Conservation (phyloP, 2,888 invertebrate species). For the Oscheius myriophilus region DNA sequence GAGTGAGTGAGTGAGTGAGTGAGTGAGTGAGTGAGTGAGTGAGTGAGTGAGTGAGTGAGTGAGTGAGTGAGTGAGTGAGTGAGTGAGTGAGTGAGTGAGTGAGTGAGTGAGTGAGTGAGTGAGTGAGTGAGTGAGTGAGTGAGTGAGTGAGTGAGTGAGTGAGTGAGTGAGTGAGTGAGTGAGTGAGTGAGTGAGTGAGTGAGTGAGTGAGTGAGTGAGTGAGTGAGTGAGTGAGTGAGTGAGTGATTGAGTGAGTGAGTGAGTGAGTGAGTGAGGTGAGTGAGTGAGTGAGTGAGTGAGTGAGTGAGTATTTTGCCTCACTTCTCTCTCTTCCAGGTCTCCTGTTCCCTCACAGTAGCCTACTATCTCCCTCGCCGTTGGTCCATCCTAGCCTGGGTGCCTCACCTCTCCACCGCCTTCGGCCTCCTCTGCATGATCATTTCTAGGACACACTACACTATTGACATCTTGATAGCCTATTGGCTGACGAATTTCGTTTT, state of each 20-base stretch:
- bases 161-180: too few species aligned
- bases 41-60: too few species aligned
- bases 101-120: too few species aligned
- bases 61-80: too few species aligned
- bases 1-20: too few species aligned
- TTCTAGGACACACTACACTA: slow-evolving; percentile 61
- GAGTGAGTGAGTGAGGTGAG: not conserved
- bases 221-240: too few species aligned
- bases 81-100: too few species aligned
- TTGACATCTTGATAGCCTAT: slow-evolving; percentile 62
- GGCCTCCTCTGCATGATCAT: slow-evolving; percentile 60
- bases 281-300: not conserved
- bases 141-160: too few species aligned
- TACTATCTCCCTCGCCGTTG: slow-evolving; percentile 52
- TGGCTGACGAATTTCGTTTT: slow-evolving; percentile 59
- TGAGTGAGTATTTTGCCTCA: not conserved
- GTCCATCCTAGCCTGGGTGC: slow-evolving; percentile 41
- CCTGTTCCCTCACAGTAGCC: slow-evolving; percentile 52
- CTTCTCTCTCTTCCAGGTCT: slow-evolving; percentile 28
- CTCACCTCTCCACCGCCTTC: slow-evolving; percentile 34
- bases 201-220: too few species aligned
- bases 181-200: too few species aligned
- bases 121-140: too few species aligned
- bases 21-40: too few species aligned
- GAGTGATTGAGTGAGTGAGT: not conserved